Evolutionary conservation across 2,113 vertebrate species (phyloP).

Genomic region (Corythaixoides concolor): DNA sequence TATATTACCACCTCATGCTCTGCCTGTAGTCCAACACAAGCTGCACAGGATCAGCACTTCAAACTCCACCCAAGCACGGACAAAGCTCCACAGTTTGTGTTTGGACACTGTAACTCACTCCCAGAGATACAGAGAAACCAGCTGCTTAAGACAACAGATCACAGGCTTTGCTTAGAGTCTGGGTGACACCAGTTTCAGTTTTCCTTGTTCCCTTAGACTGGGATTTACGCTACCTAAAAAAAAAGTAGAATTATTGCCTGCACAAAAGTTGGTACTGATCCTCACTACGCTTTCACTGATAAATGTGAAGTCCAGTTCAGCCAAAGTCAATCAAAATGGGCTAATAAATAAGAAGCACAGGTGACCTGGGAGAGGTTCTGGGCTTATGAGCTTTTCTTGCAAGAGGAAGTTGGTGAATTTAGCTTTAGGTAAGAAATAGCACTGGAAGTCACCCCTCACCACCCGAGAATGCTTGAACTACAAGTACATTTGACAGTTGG

Average conservation of each 20-base stretch:
- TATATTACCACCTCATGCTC: background rate
- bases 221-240: background rate
- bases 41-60: background rate
- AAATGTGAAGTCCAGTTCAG: background rate
- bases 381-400: background rate
- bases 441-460: background rate
- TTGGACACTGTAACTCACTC: background rate
- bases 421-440: background rate
- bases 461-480: background rate
- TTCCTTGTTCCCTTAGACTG: background rate
- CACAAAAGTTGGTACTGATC: background rate
- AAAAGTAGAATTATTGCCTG: accelerated
- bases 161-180: background rate
- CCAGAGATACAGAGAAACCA: background rate
- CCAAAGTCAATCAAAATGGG: background rate
- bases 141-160: background rate
- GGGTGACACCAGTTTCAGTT: background rate
- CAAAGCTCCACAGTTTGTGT: background rate
- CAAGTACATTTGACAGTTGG: slow-evolving; percentile 13
- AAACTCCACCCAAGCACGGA: too few relatives aligned
- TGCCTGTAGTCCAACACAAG: accelerated
- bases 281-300: accelerated
- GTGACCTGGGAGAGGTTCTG: background rate
- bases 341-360: background rate
- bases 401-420: background rate